phyloP scores from a whole-genome alignment of 2,113 vertebrate genomes.

The Proteles cristata region DNA sequence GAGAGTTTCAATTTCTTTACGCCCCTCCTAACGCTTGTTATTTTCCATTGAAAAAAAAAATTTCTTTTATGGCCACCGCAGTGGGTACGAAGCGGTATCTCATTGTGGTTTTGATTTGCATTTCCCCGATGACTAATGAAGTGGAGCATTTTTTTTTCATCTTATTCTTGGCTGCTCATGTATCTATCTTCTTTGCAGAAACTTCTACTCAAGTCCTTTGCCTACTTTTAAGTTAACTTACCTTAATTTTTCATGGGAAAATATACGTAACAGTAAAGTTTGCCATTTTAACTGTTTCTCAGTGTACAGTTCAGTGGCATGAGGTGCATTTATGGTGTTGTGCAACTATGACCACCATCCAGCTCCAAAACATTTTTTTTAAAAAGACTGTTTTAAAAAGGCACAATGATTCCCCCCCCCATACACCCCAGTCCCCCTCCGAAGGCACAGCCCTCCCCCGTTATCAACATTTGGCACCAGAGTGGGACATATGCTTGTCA shows the following conservation, averaged over 20 bases:
- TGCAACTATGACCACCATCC: background rate
- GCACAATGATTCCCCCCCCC: background rate
- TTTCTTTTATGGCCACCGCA: background rate
- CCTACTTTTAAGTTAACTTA: background rate
- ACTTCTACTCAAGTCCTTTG: background rate
- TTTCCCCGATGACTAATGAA: background rate
- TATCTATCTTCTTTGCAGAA: background rate
- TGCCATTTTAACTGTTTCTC: background rate
- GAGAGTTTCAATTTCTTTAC: background rate
- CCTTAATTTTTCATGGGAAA: background rate
- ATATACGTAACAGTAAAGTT: background rate
- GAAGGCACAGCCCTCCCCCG: background rate
- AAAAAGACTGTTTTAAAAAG: background rate
- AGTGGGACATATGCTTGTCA: background rate
- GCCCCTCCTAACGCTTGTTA: background rate
- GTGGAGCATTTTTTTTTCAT: background rate
- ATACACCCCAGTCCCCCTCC: accelerated
- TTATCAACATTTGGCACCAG: background rate
- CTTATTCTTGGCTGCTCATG: background rate
- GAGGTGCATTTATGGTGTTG: background rate
- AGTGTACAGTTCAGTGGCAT: background rate
- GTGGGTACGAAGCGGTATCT: background rate
- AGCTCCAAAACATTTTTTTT: background rate
- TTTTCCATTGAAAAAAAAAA: background rate
- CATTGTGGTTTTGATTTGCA: background rate